These are phyloP conservation scores for Dasyornis broadbenti DNA, from an alignment of 2,113 vertebrate genomes.

Conservation along the genomic window DNA sequence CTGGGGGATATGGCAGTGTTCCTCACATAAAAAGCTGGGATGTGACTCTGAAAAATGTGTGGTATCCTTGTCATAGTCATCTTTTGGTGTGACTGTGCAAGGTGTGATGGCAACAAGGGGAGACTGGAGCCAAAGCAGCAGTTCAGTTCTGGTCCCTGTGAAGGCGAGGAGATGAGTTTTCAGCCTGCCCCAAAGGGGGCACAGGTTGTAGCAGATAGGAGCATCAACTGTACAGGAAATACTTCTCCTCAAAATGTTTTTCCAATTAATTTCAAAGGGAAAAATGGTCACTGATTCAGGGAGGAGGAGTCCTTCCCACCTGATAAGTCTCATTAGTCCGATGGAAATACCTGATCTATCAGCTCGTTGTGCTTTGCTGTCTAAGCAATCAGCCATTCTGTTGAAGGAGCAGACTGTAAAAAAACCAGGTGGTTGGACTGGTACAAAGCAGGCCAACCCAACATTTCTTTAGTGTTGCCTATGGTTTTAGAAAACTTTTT, in stretches of 20 bases:
- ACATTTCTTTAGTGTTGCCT: neutral
- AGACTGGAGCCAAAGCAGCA: neutral
- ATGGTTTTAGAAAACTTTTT: neutral
- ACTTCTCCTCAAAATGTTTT: neutral
- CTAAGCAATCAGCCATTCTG: neutral
- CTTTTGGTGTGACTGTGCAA: neutral
- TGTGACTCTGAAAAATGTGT: neutral
- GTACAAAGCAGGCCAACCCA: neutral
- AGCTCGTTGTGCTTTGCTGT: neutral
- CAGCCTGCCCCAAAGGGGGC: neutral
- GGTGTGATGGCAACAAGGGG: neutral
- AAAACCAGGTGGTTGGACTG: neutral
- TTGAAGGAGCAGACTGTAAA: neutral
- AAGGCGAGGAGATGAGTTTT: neutral
- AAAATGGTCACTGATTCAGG: neutral
- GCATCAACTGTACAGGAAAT: neutral
- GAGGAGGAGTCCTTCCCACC: neutral
- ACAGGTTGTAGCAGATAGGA: neutral
- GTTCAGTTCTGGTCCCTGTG: neutral
- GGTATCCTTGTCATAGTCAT: neutral
- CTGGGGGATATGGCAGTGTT: neutral
- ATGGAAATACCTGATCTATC: neutral
- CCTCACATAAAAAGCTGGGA: neutral
- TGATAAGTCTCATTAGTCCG: neutral
- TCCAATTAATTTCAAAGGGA: neutral